These are phyloP conservation scores for Fragum whitleyi DNA, from an alignment of 2,888 invertebrate species.

Conservation along the genomic window DNA sequence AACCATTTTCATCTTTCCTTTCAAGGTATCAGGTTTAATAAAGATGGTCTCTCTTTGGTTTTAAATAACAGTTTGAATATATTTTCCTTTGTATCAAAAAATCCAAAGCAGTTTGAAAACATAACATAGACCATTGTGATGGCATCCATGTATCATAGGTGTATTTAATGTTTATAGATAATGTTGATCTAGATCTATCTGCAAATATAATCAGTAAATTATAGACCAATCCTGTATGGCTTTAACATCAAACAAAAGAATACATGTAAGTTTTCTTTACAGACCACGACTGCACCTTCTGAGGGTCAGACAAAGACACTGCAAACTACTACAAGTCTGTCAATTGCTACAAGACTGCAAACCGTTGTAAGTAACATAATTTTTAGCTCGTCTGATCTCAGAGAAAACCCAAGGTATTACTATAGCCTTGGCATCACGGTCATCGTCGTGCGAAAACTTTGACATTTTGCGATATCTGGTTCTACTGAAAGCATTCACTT, in stretches of 20 bases:
- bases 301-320: neutral
- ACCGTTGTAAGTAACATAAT: neutral
- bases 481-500: too few species aligned
- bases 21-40: neutral
- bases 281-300: too few species aligned
- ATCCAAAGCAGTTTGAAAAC: neutral
- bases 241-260: neutral
- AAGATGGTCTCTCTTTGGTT: neutral
- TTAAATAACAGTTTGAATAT: neutral
- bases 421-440: too few species aligned
- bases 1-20: neutral
- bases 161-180: neutral
- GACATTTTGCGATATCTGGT: too few species aligned
- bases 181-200: conserved; percentile 4
- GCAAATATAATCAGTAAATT: neutral
- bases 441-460: too few species aligned
- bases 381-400: too few species aligned
- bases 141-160: neutral
- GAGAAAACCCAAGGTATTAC: too few species aligned
- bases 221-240: neutral
- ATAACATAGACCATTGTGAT: neutral
- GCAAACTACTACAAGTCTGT: too few species aligned
- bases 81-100: neutral
- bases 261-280: neutral
- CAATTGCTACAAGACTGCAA: too few species aligned